A percentile compares a stretch with the other conserved stretches of the same genome.
phyloP scores from a whole-genome alignment of 2,797 vertebrate genomes.

The Alosa sapidissima region DNA sequence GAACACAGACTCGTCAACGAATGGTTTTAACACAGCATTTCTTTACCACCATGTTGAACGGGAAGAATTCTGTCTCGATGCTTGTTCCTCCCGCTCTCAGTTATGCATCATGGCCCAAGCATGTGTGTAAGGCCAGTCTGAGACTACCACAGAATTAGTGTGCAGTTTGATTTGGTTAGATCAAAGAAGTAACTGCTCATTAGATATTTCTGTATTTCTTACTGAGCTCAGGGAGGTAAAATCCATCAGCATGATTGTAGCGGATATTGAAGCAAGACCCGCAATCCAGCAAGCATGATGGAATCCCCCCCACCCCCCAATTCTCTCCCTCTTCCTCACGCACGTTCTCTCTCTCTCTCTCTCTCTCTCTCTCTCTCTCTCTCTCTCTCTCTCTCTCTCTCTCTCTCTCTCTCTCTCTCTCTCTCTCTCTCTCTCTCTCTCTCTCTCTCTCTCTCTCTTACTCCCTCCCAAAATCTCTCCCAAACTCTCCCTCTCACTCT shows the following conservation, averaged over 20 bases:
- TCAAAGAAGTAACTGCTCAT: not conserved
- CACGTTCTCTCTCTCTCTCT: not conserved
- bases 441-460: constrained; percentile 8
- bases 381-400: constrained; percentile 5
- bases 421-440: not conserved
- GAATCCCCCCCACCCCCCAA: constrained; percentile 49
- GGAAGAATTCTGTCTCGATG: not conserved
- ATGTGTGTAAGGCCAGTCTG: not conserved
- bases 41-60: not conserved
- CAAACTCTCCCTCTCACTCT: constrained; percentile 42
- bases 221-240: constrained; percentile 7
- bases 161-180: constrained; percentile 8
- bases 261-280: constrained; percentile 80
- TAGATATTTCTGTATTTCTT: not conserved
- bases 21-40: not conserved
- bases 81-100: not conserved
- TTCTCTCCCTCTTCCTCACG: not conserved
- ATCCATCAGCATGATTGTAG: constrained; percentile 64
- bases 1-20: not conserved
- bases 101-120: not conserved
- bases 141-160: not conserved
- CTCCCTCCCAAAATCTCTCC: constrained; percentile 29
- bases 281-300: constrained; percentile 77
- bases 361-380: not conserved
- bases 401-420: constrained; percentile 47